Evolutionary conservation across 2,113 vertebrate genomes (phyloP).

Genomic region (Aptenodytes patagonicus): DNA sequence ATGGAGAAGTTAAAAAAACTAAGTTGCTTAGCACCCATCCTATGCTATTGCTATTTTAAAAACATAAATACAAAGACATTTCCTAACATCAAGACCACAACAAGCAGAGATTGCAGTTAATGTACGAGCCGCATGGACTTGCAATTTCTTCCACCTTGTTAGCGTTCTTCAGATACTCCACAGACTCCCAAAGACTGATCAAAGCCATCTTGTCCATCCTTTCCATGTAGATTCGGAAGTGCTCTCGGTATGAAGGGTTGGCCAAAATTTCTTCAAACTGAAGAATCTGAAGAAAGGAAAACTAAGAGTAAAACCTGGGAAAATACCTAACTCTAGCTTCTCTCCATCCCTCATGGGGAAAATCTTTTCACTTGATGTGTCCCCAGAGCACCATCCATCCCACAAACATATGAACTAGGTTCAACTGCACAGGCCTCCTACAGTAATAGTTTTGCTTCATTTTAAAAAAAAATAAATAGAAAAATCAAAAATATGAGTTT

Average conservation of each 20-base stretch:
- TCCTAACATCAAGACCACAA: neutral
- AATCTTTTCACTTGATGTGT: neutral
- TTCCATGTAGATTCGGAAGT: constrained; percentile 93
- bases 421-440: neutral
- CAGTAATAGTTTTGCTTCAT: neutral
- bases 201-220: constrained; percentile 89
- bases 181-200: constrained; percentile 92
- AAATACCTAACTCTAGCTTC: neutral
- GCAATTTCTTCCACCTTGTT: constrained; percentile 84
- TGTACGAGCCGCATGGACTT: neutral
- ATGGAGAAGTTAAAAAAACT: neutral
- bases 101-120: neutral
- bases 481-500: neutral
- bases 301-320: neutral
- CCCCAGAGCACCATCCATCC: neutral
- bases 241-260: constrained; percentile 84
- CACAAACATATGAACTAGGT: neutral
- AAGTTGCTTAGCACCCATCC: neutral
- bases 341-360: neutral
- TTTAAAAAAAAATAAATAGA: neutral
- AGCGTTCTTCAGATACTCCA: constrained; percentile 91
- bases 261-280: constrained; percentile 96
- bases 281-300: constrained; percentile 82
- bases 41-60: neutral
- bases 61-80: neutral